phyloP scores from a whole-genome alignment of 2,113 vertebrate species.

The Lathamus discolor region DNA sequence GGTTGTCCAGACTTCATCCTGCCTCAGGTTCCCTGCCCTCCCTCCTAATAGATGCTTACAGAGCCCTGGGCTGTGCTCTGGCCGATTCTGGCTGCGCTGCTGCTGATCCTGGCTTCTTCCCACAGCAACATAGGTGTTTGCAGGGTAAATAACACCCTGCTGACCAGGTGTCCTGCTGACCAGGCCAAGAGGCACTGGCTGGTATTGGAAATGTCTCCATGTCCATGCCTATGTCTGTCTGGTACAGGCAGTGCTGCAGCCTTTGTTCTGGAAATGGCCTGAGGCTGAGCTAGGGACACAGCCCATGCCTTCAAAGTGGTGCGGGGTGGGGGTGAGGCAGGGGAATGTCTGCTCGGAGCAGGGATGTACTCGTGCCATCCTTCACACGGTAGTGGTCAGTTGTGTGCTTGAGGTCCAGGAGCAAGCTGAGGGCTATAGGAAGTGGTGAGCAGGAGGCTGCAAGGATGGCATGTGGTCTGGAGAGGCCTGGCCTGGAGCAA shows the following conservation, averaged over 20 bases:
- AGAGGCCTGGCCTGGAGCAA: background rate
- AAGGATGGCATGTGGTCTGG: background rate
- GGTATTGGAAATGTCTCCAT: background rate
- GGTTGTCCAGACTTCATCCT: rapidly evolving
- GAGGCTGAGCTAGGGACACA: background rate
- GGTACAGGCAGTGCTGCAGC: background rate
- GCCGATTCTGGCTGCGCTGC: background rate
- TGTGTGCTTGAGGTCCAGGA: background rate
- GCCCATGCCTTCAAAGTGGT: too few species aligned
- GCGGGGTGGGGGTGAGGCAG: background rate
- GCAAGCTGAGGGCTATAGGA: background rate
- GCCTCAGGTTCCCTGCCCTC: background rate
- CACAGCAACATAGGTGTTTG: background rate
- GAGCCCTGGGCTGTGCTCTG: background rate
- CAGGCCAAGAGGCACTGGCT: background rate
- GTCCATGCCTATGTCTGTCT: rapidly evolving
- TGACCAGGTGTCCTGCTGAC: background rate
- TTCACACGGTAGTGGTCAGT: rapidly evolving
- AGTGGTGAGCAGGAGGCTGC: background rate
- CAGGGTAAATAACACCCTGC: background rate
- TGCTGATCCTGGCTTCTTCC: background rate
- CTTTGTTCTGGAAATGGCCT: background rate
- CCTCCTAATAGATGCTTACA: background rate
- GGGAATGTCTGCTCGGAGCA: background rate
- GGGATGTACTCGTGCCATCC: background rate